Evolutionary conservation across 1,140 invertebrate species (phyloP), one percentile per base, ranked within the genome.

Genomic region (Zaprionus vittiger): DNA sequence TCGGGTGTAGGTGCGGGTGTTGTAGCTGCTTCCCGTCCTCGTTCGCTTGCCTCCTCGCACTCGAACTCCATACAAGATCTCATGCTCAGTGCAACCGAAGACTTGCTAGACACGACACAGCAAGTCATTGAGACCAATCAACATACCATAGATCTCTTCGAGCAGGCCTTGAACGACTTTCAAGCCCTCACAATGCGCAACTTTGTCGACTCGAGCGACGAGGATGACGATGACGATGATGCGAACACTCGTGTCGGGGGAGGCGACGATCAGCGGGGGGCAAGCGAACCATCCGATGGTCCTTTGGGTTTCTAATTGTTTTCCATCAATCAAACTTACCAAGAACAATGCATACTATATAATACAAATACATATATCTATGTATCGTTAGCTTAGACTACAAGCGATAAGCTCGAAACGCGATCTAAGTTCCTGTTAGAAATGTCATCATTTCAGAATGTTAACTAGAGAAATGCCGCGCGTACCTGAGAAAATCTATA

Each of bases 141-240:
- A 15, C 91, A 92, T 56, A 83, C 91, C 55, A 86, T 92, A 55
- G 91, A 93, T 91, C 76, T 93, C 69, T 92, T 92, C 67, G 84
- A 92, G 73, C 86, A 91, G 72, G 92, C 92, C 64, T 80, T 93
- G 54, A 91, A 93, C 61, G 91, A 93, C 67, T 92, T 93, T 38
- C 91, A 91, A 63, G 85, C 87, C n/a, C 75, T 93, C 37, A 91
- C 82, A 49, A 78, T 93, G 77, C 83, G 79, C 6, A 87, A 90
- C 63, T 87, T 91, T 66, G 90, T 69, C 20, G 90, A 92, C 57
- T 83, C 83, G 15, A 91, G 84, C 60, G 85, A 90, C 37, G 90
- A 86, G 52, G 90, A 93, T 28, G 75, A 91, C 14, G 73, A 90
- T 12, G 67, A 77, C 5, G 56, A 75, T 9, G 74, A 79, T 38